Base-by-base conservation (phyloP, 92 coral and sea anemone species). In the Siderastrea siderea region DNA sequence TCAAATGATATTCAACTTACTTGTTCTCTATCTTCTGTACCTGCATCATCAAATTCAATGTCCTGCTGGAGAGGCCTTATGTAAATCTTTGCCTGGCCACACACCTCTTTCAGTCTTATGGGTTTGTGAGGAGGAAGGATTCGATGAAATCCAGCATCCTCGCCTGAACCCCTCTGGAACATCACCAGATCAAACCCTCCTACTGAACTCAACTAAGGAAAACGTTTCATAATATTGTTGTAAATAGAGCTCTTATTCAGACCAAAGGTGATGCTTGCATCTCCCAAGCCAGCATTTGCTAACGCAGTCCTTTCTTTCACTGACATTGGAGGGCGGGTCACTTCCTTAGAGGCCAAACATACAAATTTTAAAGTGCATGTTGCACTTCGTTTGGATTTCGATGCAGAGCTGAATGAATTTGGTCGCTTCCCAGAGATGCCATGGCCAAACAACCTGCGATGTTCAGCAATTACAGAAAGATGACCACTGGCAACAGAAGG, bases 241-340 rank as follows among this genome's bases (percentile, higher is more conserved):
- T 85, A 85, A 49, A 75, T 74, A 55, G 59, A 55, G 43, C 51
- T 73, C 70, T 75, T 68, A 47, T 85, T 53, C 43, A 58, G 47
- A 48, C 47, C 58, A 68, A 85, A 75, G 7, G 85, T 75, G 62
- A 85, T 85, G 38, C 76, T 72, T 26, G 76, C 81, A 72, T 88
- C 92, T 16, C 92, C 88, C 10, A 89, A 88, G 69, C 92, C 92
- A 72, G 83, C 88, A 74, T 89, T 89, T 59, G 92, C 88, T 26
- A 89, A 74, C 10, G 54, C 84, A 3, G 88, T 89, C 64, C 92
- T 61, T 62, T 89, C 92, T 53, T 68, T 82, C 16, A 89, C 88
- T 47, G 87, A 46, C 45, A 59, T 63, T 74, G 92, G 92, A 61
- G 92, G 88, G 17, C 71, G 53, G 44, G 78, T 48, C 19, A 48